Base-by-base conservation (phyloP, 2,888 invertebrate genomes). In the Ophion slaviceki region DNA sequence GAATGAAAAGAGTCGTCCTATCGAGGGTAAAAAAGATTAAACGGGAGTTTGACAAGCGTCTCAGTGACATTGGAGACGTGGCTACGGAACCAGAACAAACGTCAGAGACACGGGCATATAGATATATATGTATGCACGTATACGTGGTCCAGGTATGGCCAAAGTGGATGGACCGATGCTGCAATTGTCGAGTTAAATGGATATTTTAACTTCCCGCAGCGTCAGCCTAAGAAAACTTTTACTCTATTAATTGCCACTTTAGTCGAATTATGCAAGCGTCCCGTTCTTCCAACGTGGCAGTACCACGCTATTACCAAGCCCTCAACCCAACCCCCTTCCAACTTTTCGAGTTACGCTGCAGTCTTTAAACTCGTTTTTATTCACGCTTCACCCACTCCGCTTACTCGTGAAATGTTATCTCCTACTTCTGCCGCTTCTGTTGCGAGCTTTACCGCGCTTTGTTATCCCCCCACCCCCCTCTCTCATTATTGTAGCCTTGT, bases 181-280 rank as follows among this genome's bases (percentile, higher is more conserved):
- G 82, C 86, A 82, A 86, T 86, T 86, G 86, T 86, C 86, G 86
- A 86, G 86, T 86, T 86, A 86, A 86, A 86, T 86, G 86, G 86
- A 86, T 86, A 86, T 86, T 86, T 86, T 80, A 86, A 83, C 86
- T 86, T 83, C 77, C 77, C 82, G 86, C 86, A 80, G 82, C 86
- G 86, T 86, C 86, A 86, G 86, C 86, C 82, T 83, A 83, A 86
- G 86, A 83, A 86, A 86, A 86, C 86, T 86, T 86, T 83, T 77
- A 86, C 82, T 86, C 79, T 83, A 83, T 86, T 86, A 86, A 86
- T 86, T 86, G 86, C 86, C 86, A 86, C 86, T 86, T 86, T 83
- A 86, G 79, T 77, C 86, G 86, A 83, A 86, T 86, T 86, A 86
- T 86, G 82, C 86, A 82, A 86, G 82, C 86, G 82, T 77, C 82